phyloP scores from a whole-genome alignment of 2,888 invertebrate genomes.

The Nudaria mundana region DNA sequence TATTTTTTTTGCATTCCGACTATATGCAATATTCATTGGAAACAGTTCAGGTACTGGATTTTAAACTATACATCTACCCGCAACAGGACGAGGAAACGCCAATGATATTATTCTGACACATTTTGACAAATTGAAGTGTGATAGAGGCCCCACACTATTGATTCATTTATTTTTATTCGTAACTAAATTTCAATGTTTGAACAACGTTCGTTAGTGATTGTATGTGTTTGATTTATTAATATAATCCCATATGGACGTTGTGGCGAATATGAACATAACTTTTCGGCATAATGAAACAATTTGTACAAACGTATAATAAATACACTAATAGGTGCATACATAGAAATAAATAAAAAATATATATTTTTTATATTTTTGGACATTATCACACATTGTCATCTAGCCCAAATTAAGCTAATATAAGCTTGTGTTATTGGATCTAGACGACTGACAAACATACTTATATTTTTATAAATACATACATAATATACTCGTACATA shows the following conservation, averaged over 20 bases:
- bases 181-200: conserved; percentile 66
- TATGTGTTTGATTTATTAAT: conserved; percentile 68
- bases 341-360: conserved; percentile 16
- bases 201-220: conserved; percentile 72
- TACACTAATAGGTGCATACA: no score
- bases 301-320: no score
- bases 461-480: no score
- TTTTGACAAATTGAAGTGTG: conserved; percentile 70
- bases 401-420: no score
- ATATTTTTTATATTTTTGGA: no score
- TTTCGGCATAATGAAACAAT: no score
- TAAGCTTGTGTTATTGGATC: no score
- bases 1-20: conserved; percentile 44
- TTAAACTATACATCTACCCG: conserved; percentile 29
- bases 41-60: conserved; percentile 48
- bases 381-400: no score
- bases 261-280: conserved; percentile 54
- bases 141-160: conserved; percentile 54
- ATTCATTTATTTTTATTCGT: conserved; percentile 64
- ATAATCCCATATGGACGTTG: conserved; percentile 49
- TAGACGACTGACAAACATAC: no score
- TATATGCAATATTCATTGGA: conserved; percentile 57
- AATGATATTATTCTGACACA: conserved; percentile 56
- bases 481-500: no score
- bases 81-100: conserved; percentile 40